These are phyloP conservation scores for Drosophila funebris DNA, from an alignment of 1,140 invertebrate species.

Conservation along the genomic window DNA sequence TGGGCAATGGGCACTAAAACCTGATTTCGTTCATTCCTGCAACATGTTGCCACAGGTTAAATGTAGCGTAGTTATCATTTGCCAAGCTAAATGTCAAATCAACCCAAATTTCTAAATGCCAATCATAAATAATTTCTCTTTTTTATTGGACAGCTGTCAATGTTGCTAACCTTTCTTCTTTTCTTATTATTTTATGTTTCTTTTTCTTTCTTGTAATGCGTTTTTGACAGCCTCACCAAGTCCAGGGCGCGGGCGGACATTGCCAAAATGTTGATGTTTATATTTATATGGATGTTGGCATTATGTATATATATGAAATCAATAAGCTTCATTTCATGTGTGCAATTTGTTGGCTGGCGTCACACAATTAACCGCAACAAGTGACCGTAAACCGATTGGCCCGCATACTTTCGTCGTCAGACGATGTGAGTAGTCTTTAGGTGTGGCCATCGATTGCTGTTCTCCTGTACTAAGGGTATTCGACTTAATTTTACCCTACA, in stretches of 20 bases:
- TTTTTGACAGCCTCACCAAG: conserved; percentile 57
- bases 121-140: conserved; percentile 79
- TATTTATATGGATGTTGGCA: conserved; percentile 12
- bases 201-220: conserved; percentile 37
- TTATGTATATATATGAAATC: conserved; percentile 47
- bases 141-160: conserved; percentile 31
- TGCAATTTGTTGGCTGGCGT: conserved; percentile 54
- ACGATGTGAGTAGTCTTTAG: conserved; percentile 4
- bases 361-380: conserved; percentile 76
- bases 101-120: conserved; percentile 77
- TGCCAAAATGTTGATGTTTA: conserved; percentile 30
- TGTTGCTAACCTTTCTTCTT: conserved; percentile 24
- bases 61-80: conserved; percentile 37
- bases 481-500: conserved; percentile 3
- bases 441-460: conserved; percentile 13
- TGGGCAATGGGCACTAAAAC: conserved; percentile 59
- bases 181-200: background rate
- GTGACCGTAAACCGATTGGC: conserved; percentile 59
- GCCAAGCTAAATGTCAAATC: conserved; percentile 64
- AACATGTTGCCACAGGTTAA: conserved; percentile 21
- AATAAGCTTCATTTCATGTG: conserved; percentile 62
- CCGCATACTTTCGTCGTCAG: conserved; percentile 57
- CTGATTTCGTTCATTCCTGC: conserved; percentile 53
- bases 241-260: conserved; percentile 27
- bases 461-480: no score